These are phyloP conservation scores for Trissolcus basalis DNA, from an alignment of 1,140 invertebrate genomes.

Conservation along the genomic window DNA sequence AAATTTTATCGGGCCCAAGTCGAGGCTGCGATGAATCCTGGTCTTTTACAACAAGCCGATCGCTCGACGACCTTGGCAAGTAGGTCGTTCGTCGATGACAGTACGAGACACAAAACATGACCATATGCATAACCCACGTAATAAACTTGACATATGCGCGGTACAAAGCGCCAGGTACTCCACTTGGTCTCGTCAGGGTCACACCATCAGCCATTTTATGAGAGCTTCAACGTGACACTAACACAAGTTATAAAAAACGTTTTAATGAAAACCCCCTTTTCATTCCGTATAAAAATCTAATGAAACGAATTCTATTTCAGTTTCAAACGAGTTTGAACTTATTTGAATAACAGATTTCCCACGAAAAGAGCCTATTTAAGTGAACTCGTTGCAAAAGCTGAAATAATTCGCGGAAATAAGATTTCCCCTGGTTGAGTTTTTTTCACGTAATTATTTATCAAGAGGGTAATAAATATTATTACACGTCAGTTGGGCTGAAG, in stretches of 20 bases:
- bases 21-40: constrained; percentile 35
- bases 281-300: no score
- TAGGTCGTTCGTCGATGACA: constrained; percentile 64
- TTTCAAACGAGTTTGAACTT: no score
- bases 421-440: constrained; percentile 7
- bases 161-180: constrained; percentile 59
- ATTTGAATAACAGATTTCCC: no score
- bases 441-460: constrained; percentile 30
- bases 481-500: constrained; percentile 7
- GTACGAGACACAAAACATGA: constrained; percentile 58
- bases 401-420: constrained; percentile 6
- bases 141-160: constrained; percentile 64
- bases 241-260: no score
- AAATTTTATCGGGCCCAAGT: constrained; percentile 15
- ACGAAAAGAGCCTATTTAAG: background rate
- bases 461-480: constrained; percentile 30
- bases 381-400: background rate
- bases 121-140: constrained; percentile 61
- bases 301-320: no score
- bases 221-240: constrained; percentile 11
- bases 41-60: constrained; percentile 38
- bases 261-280: no score
- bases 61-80: constrained; percentile 56
- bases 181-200: constrained; percentile 19
- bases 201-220: constrained; percentile 37